Evolutionary conservation across 1,140 invertebrate genomes (phyloP), one percentile per base, ranked within the genome.

Genomic region (Pollicipes pollicipes): DNA sequence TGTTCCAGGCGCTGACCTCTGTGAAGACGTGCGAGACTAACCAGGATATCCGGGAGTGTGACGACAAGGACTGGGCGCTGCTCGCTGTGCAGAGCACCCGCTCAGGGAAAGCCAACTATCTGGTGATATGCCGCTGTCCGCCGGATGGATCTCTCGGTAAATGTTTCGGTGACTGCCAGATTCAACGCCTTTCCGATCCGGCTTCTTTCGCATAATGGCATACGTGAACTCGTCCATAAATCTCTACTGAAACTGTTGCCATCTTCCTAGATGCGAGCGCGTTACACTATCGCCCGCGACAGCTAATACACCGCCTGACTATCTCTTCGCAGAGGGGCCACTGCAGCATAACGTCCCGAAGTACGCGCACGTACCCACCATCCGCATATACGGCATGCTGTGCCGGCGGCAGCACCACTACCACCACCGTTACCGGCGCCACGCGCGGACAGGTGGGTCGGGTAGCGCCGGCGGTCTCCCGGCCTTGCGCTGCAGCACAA

Each of bases 1-100:
- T n/a, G n/a, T 58, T 58, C 24, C 82, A 89, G 84, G 89, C 91
- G 21, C 83, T 94, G 73, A 95, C 92, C 29, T 79, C 95, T 73
- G 90, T 94, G 73, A 96, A 96, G 81, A 93, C 92, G 24, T 96
- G 93, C 80, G 92, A 95, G 81, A 88, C 90, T 2, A 90, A 90
- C 13, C 85, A 86, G 3, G 90, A 93, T 78, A 91, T 96, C 86
- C 83, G 91, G 74, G 86, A 91, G 76, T 96, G 93, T 78, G 84
- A 88, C 37, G 45, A 21, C 2, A 84, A 90, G 73, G 93, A 96
- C 77, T 96, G 93, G 93, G 93, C 91, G 8, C 80, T 95, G 67
- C 80, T 96, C 69, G 93, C 93, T 4, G 81, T 96, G 68, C 93
- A 96, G 80, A 95, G 94, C 77, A 88, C 91, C 69, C 80, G 92